Percentiles rank a stretch among this genome's conserved stretches.
phyloP scores from a whole-genome alignment of 2,113 vertebrate species.

The Gallinago paraguaiae region DNA sequence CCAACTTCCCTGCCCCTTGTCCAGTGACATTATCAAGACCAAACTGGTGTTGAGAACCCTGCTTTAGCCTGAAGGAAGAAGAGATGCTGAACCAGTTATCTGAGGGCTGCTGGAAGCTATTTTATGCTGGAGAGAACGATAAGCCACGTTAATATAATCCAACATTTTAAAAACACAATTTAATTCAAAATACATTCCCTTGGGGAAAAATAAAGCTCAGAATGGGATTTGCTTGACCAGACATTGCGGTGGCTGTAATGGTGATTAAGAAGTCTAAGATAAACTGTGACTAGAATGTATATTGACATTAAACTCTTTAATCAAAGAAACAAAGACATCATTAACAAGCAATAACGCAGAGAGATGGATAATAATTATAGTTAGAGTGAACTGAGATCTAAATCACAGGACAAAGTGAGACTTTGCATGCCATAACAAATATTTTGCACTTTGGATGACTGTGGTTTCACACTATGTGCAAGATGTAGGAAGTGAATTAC shows the following conservation, averaged over 20 bases:
- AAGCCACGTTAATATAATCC: background rate
- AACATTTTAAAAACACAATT: background rate
- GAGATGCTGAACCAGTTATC: background rate
- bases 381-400: background rate
- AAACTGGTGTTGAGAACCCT: background rate
- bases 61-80: background rate
- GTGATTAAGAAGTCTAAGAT: background rate
- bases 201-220: background rate
- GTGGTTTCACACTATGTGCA: background rate
- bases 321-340: constrained; percentile 35
- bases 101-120: background rate
- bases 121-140: background rate
- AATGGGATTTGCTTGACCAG: constrained; percentile 38
- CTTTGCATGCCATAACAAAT: background rate
- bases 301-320: constrained; percentile 13
- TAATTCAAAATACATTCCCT: constrained; percentile 9
- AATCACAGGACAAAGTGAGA: background rate
- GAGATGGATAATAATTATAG: background rate
- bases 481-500: background rate
- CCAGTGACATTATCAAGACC: background rate
- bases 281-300: background rate
- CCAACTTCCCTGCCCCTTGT: background rate
- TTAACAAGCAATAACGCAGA: constrained; percentile 20
- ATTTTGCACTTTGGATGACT: background rate
- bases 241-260: background rate